Evolutionary conservation across 1,140 invertebrate genomes (phyloP), one percentile per base, ranked within the genome.

Genomic region (Samia ricini): DNA sequence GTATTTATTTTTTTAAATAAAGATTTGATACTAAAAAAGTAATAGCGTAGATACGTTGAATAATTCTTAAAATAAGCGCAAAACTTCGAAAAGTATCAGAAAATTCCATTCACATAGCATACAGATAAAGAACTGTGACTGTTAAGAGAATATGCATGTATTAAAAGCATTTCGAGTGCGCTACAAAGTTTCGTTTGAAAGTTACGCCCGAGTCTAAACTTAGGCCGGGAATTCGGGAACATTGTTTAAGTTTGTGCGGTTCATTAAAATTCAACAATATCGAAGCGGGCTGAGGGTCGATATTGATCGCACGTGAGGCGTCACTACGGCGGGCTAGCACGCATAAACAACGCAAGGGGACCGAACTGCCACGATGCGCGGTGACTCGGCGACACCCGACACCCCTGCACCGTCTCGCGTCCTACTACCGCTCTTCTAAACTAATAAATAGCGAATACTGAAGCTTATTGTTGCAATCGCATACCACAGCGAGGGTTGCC

Each of bases 201-300:
- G 22, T 55, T n/a, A 24, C 54, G 36, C 26, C 10, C 23, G 62
- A 69, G 71, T 69, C 65, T 62, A 64, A 67, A 70, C 69, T 63
- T 64, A 63, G 54, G 66, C 67, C 60, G 63, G 58, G 63, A 73
- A 69, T 63, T 68, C 57, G 49, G 59, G 18, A 57, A 56, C 63
- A 63, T 67, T 73, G 58, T 71, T 76, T 71, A 64, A 73, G 74
- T 71, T 69, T 64, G 60, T 66, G 61, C 61, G 64, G 61, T 59
- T 75, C 70, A 75, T 76, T 73, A 76, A 73, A 71, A 76, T 71
- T 76, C 68, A 73, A n/a, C n/a, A n/a, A 76, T 76, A 73, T 70
- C 42, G 61, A 56, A 61, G 57, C 23, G 67, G n/a, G 56, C 21
- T 60, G 63, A 57, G 65, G 56, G 58, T 69, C 59, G 67, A 54